Conservation (phyloP, 2,797 vertebrate genomes). For the Salmo trutta region DNA sequence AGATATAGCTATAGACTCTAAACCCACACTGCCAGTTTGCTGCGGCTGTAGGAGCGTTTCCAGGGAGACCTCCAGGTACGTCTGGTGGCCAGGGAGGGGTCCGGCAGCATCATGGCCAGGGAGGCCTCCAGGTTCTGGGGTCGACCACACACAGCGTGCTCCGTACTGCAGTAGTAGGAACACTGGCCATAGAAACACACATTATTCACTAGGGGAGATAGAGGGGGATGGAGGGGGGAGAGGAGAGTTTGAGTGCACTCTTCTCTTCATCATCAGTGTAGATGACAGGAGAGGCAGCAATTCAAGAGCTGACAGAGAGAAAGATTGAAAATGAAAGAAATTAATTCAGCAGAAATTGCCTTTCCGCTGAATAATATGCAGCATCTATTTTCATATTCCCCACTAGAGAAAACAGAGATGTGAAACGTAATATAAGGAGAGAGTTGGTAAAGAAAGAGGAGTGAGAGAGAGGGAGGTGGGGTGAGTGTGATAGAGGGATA, state of each 20-base stretch:
- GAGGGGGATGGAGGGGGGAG: background rate
- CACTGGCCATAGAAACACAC: conserved; percentile 87
- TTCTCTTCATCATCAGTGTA: too few species aligned
- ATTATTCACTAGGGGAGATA: conserved; percentile 76
- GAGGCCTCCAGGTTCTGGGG: conserved; percentile 82
- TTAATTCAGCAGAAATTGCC: too few species aligned
- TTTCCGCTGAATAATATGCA: too few species aligned
- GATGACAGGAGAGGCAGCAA: too few species aligned
- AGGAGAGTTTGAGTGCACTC: too few species aligned
- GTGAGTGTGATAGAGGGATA: background rate
- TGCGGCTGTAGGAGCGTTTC: conserved; percentile 89
- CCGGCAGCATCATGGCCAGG: conserved; percentile 75
- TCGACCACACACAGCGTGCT: conserved; percentile 84
- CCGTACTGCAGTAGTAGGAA: conserved; percentile 88
- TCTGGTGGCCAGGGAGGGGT: conserved; percentile 76
- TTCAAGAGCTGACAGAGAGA: too few species aligned
- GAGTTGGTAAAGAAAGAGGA: background rate
- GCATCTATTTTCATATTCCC: background rate
- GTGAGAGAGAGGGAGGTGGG: background rate
- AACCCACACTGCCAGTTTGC: conserved; percentile 83
- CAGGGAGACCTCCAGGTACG: conserved; percentile 86
- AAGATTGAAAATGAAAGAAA: too few species aligned
- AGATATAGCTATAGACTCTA: too few species aligned
- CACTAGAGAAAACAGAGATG: background rate
- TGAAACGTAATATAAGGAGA: background rate